Percentiles rank a stretch among this genome's conserved stretches.
phyloP scores from a whole-genome alignment of 2,797 vertebrate species.

The Hybognathus amarus region DNA sequence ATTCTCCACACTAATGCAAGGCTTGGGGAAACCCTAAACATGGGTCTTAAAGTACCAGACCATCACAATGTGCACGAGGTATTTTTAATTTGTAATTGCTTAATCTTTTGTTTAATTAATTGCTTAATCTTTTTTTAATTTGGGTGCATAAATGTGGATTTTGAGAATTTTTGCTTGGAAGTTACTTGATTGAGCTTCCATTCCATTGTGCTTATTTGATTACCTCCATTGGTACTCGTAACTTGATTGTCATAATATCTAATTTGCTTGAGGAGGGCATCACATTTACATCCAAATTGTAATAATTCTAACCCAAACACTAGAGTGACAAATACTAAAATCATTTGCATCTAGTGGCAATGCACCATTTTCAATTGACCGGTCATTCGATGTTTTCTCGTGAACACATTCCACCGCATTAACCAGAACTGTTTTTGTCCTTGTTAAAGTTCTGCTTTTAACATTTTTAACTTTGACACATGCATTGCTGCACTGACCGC shows the following conservation, averaged over 20 bases:
- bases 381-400: background rate
- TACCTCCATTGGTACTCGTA: no score
- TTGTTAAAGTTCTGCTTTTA: background rate
- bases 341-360: background rate
- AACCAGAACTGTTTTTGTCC: background rate
- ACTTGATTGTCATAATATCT: background rate
- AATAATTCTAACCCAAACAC: background rate
- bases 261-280: background rate
- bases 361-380: background rate
- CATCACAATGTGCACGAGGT: no score
- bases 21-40: no score
- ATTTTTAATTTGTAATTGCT: no score
- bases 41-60: no score
- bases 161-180: background rate
- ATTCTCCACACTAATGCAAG: no score
- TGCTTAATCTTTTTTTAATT: background rate
- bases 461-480: background rate
- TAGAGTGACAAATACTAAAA: background rate
- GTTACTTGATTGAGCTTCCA: no score
- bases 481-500: background rate
- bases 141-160: background rate
- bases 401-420: background rate
- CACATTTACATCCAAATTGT: slow-evolving; percentile 1
- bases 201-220: no score
- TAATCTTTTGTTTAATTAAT: background rate